These are phyloP conservation scores for Gambusia yucatana DNA, from an alignment of 2,797 vertebrate species.

Conservation along the genomic window DNA sequence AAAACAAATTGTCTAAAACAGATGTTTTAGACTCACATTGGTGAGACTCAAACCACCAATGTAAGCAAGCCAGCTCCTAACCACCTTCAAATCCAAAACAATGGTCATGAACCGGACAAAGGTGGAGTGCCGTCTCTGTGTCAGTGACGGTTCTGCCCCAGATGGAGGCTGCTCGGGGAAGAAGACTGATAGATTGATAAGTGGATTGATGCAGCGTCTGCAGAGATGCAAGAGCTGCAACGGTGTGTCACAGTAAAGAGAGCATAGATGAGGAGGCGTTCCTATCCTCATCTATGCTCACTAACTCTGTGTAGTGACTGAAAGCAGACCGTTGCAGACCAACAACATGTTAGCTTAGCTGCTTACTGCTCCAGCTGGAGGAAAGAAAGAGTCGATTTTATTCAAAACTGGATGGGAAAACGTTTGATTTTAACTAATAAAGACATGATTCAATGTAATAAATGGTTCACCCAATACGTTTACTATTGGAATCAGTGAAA, in stretches of 20 bases:
- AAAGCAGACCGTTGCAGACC: neutral
- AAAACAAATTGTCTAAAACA: no score
- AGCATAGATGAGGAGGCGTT: no score
- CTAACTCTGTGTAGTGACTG: neutral
- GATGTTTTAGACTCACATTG: neutral
- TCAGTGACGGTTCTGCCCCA: no score
- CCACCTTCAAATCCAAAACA: no score
- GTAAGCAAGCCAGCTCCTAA: no score
- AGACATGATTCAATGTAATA: neutral
- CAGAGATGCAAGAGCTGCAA: no score
- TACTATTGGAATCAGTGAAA: neutral
- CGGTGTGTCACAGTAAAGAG: no score
- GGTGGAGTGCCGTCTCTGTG: no score
- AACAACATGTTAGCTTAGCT: neutral
- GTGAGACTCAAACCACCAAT: neutral
- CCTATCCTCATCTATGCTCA: neutral
- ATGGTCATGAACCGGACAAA: no score
- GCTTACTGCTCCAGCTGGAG: neutral
- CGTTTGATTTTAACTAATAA: neutral
- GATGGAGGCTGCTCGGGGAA: no score
- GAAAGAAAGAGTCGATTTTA: neutral
- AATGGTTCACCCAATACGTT: neutral
- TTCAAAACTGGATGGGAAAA: neutral
- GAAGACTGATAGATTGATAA: no score
- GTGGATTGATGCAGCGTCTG: no score